Conservation (phyloP, 2,113 vertebrate genomes). For the Ranitomeya variabilis region DNA sequence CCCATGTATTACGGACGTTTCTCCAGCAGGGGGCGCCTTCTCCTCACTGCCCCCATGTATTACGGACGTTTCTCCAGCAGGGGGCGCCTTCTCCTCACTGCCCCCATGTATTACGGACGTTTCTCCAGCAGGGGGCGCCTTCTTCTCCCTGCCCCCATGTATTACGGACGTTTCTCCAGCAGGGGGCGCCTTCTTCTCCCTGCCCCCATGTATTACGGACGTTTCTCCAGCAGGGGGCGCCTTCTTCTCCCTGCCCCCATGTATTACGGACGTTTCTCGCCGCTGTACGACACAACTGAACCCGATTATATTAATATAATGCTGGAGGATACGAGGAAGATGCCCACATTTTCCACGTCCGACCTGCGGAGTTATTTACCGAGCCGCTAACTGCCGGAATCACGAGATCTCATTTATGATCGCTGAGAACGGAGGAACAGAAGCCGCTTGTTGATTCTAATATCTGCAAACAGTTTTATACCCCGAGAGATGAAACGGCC, state of each 20-base stretch:
- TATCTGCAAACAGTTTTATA: slow-evolving; percentile 50
- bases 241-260: not conserved
- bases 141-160: no score
- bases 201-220: no score
- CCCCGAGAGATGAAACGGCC: slow-evolving; percentile 42
- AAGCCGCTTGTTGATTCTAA: slow-evolving; percentile 28
- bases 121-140: no score
- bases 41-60: no score
- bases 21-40: no score
- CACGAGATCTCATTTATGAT: not conserved
- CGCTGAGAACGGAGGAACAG: not conserved
- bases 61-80: no score
- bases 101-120: no score
- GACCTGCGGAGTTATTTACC: not conserved
- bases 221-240: not conserved
- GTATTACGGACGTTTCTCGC: not conserved
- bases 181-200: no score
- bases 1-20: no score
- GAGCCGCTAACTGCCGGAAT: not conserved
- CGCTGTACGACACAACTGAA: not conserved
- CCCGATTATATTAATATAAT: not conserved
- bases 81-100: no score
- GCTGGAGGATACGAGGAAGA: not conserved
- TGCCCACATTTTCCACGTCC: not conserved
- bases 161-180: no score